Conservation (phyloP, 1,140 invertebrate species). For the Drosophila pectinifera region DNA sequence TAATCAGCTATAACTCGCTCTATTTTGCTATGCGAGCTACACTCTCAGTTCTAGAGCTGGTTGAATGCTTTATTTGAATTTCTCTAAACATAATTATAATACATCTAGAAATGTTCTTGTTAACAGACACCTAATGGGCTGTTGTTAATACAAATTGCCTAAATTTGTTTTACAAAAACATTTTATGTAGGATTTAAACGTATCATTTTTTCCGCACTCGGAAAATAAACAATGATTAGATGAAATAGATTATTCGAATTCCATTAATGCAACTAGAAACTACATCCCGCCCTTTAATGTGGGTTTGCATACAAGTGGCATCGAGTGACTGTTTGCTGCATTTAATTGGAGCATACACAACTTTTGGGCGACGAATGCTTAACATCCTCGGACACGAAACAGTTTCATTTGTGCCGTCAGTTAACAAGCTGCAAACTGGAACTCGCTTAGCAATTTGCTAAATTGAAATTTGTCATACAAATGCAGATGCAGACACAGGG, state of each 20-base stretch:
- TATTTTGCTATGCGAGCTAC: too few relatives aligned
- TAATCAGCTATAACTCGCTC: too few relatives aligned
- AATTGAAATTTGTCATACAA: constrained; percentile 82
- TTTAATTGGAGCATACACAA: constrained; percentile 76
- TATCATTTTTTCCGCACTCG: neutral
- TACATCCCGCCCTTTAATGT: constrained; percentile 31
- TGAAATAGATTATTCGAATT: constrained; percentile 34
- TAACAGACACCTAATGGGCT: too few relatives aligned
- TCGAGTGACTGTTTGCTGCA: constrained; percentile 50
- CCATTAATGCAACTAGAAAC: constrained; percentile 49
- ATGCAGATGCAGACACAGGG: constrained; percentile 46
- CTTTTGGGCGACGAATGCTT: constrained; percentile 47
- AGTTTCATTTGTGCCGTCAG: constrained; percentile 53
- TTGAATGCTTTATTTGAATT: too few relatives aligned
- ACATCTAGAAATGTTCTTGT: neutral
- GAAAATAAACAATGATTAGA: too few relatives aligned
- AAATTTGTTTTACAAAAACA: neutral
- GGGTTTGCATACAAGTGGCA: constrained; percentile 48
- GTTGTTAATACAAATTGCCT: neutral
- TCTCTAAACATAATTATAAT: too few relatives aligned
- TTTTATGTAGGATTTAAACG: neutral
- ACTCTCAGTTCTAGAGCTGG: too few relatives aligned
- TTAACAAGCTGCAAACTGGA: constrained; percentile 54
- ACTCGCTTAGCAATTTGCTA: constrained; percentile 69
- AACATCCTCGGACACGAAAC: constrained; percentile 52